Evolutionary conservation across 2,797 vertebrate genomes (phyloP).

Genomic region (Peromyscus eremicus): DNA sequence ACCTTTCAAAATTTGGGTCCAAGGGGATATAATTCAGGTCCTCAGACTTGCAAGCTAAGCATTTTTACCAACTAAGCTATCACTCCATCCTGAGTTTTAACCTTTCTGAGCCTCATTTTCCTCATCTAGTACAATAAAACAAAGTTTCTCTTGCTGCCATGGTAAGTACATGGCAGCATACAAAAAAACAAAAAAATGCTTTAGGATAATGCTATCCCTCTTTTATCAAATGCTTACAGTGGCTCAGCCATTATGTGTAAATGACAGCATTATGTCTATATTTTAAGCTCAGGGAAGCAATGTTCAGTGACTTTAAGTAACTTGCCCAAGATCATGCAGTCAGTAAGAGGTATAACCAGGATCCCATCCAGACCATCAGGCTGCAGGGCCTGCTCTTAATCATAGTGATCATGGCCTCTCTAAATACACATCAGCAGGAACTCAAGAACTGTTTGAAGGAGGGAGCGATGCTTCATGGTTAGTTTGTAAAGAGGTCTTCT

Average conservation of each 20-base stretch:
- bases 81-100: background rate
- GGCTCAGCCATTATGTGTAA: background rate
- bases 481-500: background rate
- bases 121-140: constrained; percentile 38
- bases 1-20: background rate
- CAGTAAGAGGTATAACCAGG: constrained; percentile 20
- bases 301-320: constrained; percentile 35
- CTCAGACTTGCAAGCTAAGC: background rate
- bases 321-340: constrained; percentile 18
- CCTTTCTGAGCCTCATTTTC: constrained; percentile 43
- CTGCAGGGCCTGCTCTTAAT: background rate
- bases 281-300: constrained; percentile 51
- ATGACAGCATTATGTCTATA: constrained; percentile 10
- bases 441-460: constrained; percentile 4
- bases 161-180: background rate
- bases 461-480: background rate
- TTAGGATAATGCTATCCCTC: background rate
- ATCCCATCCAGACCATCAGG: background rate
- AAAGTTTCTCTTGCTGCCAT: constrained; percentile 17
- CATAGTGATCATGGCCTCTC: constrained; percentile 10
- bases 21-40: background rate
- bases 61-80: background rate
- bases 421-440: constrained; percentile 24
- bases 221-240: constrained; percentile 25
- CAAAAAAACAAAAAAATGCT: constrained; percentile 15